phyloP scores from a whole-genome alignment of 2,888 invertebrate species.

The Acronicta psi region DNA sequence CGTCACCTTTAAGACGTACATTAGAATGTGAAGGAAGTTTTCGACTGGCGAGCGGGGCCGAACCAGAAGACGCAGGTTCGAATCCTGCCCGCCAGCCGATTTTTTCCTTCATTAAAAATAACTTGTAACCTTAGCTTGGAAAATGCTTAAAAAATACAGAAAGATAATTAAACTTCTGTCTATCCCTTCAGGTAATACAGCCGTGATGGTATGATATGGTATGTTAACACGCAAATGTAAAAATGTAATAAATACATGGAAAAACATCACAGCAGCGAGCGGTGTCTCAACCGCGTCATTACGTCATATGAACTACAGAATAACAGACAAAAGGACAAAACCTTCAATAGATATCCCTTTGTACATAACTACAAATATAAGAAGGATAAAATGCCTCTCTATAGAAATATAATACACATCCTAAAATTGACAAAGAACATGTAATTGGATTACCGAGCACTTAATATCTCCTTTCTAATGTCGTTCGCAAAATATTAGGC shows the following conservation, averaged over 20 bases:
- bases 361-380: constrained; percentile 79
- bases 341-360: constrained; percentile 77
- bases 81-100: too few species aligned
- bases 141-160: too few species aligned
- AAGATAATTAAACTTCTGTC: too few species aligned
- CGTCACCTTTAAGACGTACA: too few species aligned
- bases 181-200: too few species aligned
- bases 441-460: constrained; percentile 87
- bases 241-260: constrained; percentile 28
- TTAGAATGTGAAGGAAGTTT: too few species aligned
- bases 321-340: constrained; percentile 77
- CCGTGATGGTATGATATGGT: too few species aligned
- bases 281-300: constrained; percentile 69
- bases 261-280: constrained; percentile 39
- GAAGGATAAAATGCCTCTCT: constrained; percentile 80
- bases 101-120: too few species aligned
- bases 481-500: constrained; percentile 63
- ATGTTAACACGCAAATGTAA: not conserved
- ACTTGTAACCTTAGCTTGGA: too few species aligned
- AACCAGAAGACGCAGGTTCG: too few species aligned
- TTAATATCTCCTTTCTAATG: constrained; percentile 85
- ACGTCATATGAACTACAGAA: constrained; percentile 65
- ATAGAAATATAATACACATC: constrained; percentile 88
- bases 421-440: constrained; percentile 85
- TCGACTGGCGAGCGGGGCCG: too few species aligned